Evolutionary conservation across 2,797 vertebrate genomes (phyloP), one percentile per base, ranked within the genome.

Genomic region (Danionella dracula): DNA sequence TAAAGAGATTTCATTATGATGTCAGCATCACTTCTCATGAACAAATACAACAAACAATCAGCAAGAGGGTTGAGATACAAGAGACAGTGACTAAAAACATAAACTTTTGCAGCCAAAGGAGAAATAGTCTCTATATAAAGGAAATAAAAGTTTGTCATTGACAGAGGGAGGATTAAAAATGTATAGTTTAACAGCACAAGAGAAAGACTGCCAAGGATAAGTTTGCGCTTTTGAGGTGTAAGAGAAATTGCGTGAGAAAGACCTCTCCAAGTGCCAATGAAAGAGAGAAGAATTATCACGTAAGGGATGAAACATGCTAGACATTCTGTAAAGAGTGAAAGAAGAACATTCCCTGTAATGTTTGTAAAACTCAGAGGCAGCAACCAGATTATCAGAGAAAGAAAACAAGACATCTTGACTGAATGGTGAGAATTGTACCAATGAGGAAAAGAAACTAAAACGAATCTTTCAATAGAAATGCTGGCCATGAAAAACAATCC

Each of bases 51-150:
- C 15, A 64, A 42, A 53, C 48, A 64, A 48, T 64, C 48, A 20
- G 60, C 60, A 11, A 64, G 8, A 7, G 60, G 60, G 48, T 64
- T 64, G 8, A 64, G 60, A 64, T 64, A 64, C 37, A 64, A 34
- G 5, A 42, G 48, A 21, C n/a, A 64, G 27, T 63, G 48, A 32
- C 23, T 41, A 63, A 51, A 51, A 1, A 53, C 1, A 32, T 51
- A 53, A 19, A 41, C 0, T 0, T 50, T 32, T 8, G 7, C 0
- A 53, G 8, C 5, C 2, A 20, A 13, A 40, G 34, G 23, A 41
- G 21, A 2, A 12, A 0, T 0, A 1, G 27, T 5, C 1, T 19
- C 23, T 2, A 42, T 2, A 42, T 19, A 13, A 21, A 32, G 4
- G 0, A 31, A 10, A 20, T 5, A 40, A 5, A 63, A 10, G 50